Evolutionary conservation across 2,888 invertebrate species (phyloP).

Genomic region (Spicauda simplicius): DNA sequence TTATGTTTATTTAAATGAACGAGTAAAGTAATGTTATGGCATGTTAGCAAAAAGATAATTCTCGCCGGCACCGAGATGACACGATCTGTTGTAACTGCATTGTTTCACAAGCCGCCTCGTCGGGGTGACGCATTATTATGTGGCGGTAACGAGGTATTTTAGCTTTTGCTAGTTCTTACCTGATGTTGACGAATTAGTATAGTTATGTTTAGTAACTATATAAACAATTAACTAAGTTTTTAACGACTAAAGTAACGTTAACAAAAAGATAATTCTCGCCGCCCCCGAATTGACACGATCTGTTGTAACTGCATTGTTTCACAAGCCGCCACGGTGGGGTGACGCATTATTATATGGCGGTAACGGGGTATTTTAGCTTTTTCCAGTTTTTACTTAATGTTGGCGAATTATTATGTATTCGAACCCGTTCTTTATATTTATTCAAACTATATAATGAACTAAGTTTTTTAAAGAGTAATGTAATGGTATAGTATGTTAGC

Average conservation of each 20-base stretch:
- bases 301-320: slow-evolving; percentile 32
- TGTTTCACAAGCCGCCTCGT: slow-evolving; percentile 22
- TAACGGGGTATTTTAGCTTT: not conserved
- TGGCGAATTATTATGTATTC: too few relatives aligned
- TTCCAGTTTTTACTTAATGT: too few relatives aligned
- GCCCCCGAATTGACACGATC: slow-evolving; percentile 8
- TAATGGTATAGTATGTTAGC: slow-evolving; percentile 23
- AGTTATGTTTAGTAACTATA: too few relatives aligned
- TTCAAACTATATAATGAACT: too few relatives aligned
- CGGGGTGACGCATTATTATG: slow-evolving; percentile 23
- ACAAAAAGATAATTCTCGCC: slow-evolving; percentile 22
- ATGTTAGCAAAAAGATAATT: slow-evolving; percentile 31
- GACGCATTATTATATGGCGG: slow-evolving; percentile 17
- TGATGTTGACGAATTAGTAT: too few relatives aligned
- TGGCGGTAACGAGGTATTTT: not conserved
- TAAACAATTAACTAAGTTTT: too few relatives aligned
- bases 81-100: slow-evolving; percentile 27
- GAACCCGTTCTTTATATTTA: too few relatives aligned
- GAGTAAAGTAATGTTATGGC: slow-evolving; percentile 18
- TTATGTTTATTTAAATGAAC: slow-evolving; percentile 1
- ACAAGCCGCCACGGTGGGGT: slow-evolving; percentile 4
- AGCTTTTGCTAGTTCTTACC: too few relatives aligned
- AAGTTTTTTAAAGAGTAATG: slow-evolving; percentile 2
- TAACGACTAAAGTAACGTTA: slow-evolving; percentile 13
- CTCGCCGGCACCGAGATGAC: slow-evolving; percentile 4